Conservation (phyloP, 2,888 invertebrate species). For the Gonocerus acuteangulatus region DNA sequence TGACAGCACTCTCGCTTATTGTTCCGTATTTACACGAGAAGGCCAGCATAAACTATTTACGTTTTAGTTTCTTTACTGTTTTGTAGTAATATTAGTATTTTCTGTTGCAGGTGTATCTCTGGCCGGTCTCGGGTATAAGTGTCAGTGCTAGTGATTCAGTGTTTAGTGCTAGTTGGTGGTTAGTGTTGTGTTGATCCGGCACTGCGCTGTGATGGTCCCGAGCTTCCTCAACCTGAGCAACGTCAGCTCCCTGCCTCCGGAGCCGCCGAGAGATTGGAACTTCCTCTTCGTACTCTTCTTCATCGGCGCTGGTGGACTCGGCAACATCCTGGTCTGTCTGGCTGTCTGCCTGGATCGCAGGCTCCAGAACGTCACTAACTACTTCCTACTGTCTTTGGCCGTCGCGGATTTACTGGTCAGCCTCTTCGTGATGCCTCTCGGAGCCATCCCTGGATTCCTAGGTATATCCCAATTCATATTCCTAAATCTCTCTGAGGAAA, state of each 20-base stretch:
- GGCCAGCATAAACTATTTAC: no score
- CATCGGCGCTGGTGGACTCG: slow-evolving; percentile 79
- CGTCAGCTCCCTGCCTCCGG: background rate
- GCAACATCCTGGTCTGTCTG: slow-evolving; percentile 87
- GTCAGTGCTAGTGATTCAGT: no score
- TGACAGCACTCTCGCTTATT: no score
- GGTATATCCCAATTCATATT: slow-evolving; percentile 62
- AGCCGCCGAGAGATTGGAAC: slow-evolving; percentile 62
- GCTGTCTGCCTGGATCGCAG: slow-evolving; percentile 84
- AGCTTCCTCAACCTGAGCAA: no score
- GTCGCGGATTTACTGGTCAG: slow-evolving; percentile 90
- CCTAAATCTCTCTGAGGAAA: background rate
- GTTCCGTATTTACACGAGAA: no score
- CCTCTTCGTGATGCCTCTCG: slow-evolving; percentile 90
- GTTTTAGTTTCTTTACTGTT: no score
- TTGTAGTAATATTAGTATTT: no score
- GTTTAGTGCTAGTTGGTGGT: no score
- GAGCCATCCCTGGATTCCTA: slow-evolving; percentile 85
- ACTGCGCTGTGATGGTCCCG: no score
- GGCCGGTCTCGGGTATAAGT: no score
- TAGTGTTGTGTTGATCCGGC: no score
- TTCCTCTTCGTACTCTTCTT: slow-evolving; percentile 76
- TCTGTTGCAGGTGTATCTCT: no score
- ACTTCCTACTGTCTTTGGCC: slow-evolving; percentile 86
- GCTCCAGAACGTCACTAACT: slow-evolving; percentile 91